These are phyloP conservation scores for Murina feae DNA, from an alignment of 2,113 vertebrate species.

Conservation along the genomic window DNA sequence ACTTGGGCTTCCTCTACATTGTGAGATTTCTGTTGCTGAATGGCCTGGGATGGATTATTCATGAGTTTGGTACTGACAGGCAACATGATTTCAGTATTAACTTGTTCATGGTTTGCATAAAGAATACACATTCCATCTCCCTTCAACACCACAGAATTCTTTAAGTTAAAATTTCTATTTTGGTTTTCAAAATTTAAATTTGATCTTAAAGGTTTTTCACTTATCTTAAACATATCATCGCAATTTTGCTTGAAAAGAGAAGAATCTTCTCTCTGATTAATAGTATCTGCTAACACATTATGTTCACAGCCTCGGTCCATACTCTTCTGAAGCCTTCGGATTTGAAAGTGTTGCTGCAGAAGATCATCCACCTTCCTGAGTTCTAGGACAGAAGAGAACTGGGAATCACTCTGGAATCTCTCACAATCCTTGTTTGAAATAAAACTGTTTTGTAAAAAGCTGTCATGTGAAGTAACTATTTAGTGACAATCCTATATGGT, in stretches of 20 bases:
- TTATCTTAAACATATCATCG: background rate
- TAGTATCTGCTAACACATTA: background rate
- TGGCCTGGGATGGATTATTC: background rate
- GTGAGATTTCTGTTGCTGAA: background rate
- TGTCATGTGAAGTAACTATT: background rate
- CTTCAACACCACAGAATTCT: background rate
- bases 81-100: background rate
- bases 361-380: background rate
- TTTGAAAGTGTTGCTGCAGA: background rate
- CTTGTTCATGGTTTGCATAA: background rate
- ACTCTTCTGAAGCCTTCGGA: background rate
- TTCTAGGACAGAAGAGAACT: constrained; percentile 31
- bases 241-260: background rate
- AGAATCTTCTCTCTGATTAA: background rate
- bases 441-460: background rate
- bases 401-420: background rate
- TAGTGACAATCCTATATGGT: background rate
- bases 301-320: background rate
- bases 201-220: background rate
- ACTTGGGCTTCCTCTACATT: background rate
- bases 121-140: background rate
- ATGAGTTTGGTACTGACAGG: background rate
- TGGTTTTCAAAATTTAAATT: background rate
- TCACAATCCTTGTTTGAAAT: background rate
- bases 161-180: background rate